Evolutionary conservation across 2,113 vertebrate species (phyloP).

Genomic region (Pan paniscus): DNA sequence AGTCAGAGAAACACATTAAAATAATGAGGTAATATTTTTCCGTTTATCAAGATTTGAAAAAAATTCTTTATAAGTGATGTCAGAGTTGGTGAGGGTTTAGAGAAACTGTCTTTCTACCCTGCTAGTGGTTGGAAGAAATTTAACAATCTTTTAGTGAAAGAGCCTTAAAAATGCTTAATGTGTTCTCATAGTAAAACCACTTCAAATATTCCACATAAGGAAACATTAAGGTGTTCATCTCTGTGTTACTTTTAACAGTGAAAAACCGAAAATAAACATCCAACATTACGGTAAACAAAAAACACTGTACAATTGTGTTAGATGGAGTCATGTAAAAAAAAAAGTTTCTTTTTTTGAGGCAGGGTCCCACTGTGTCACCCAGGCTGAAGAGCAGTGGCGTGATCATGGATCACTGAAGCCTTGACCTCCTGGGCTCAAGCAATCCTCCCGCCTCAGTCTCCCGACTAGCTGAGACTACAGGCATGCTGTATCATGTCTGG

Average conservation of each 20-base stretch:
- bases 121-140: neutral
- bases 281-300: constrained; percentile 3
- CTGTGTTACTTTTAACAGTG: neutral
- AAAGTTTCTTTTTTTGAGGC: too few relatives aligned
- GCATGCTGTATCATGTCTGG: too few relatives aligned
- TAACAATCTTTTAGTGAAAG: neutral
- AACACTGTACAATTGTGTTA: neutral
- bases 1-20: neutral
- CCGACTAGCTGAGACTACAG: too few relatives aligned
- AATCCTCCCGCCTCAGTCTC: too few relatives aligned
- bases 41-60: constrained; percentile 4
- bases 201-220: neutral
- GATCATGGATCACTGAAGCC: too few relatives aligned
- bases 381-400: too few relatives aligned
- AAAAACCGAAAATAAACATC: neutral
- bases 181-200: neutral
- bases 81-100: neutral
- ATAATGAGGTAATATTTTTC: constrained; percentile 15
- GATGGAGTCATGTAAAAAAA: neutral
- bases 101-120: neutral
- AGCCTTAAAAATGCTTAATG: neutral
- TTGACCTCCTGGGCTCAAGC: too few relatives aligned
- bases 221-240: neutral
- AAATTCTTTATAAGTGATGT: neutral
- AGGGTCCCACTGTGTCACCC: too few relatives aligned